Conservation (phyloP, 1,140 invertebrate species). For the Bilobella aurantiaca region DNA sequence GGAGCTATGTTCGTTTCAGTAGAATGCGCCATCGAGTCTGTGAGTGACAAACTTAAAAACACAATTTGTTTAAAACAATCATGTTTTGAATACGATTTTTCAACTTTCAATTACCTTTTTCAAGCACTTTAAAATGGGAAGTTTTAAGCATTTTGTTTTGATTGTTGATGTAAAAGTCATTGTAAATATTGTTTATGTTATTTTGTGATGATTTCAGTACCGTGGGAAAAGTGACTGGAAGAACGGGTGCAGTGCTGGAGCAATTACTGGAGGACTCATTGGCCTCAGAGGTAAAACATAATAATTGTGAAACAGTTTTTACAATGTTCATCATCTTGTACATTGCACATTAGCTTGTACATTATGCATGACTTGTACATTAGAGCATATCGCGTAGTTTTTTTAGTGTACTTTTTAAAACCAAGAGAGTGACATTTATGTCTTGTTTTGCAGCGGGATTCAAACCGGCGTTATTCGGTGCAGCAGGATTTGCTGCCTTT, state of each 20-base stretch:
- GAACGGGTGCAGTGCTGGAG: constrained; percentile 90
- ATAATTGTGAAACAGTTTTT: constrained; percentile 2
- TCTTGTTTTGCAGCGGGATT: constrained; percentile 68
- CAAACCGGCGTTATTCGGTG: constrained; percentile 81
- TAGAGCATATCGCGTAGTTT: too few relatives aligned
- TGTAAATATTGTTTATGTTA: constrained; percentile 5
- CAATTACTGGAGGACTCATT: constrained; percentile 84
- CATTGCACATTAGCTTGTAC: too few relatives aligned
- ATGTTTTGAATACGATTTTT: too few relatives aligned
- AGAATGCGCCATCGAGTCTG: constrained; percentile 84
- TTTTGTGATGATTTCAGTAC: constrained; percentile 49
- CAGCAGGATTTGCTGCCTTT: constrained; percentile 89
- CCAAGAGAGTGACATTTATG: too few relatives aligned
- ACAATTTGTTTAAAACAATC: constrained; percentile 14
- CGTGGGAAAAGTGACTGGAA: constrained; percentile 90
- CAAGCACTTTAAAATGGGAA: too few relatives aligned
- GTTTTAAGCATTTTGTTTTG: too few relatives aligned
- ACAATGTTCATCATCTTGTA: neutral
- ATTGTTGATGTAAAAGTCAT: too few relatives aligned
- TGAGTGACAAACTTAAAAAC: constrained; percentile 43
- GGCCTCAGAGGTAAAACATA: constrained; percentile 67
- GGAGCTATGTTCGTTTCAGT: constrained; percentile 85
- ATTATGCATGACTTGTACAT: too few relatives aligned
- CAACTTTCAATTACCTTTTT: too few relatives aligned
- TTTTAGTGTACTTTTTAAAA: too few relatives aligned